These are phyloP conservation scores for Sebastes vulpes DNA, from an alignment of 2,797 vertebrate species.

Conservation along the genomic window DNA sequence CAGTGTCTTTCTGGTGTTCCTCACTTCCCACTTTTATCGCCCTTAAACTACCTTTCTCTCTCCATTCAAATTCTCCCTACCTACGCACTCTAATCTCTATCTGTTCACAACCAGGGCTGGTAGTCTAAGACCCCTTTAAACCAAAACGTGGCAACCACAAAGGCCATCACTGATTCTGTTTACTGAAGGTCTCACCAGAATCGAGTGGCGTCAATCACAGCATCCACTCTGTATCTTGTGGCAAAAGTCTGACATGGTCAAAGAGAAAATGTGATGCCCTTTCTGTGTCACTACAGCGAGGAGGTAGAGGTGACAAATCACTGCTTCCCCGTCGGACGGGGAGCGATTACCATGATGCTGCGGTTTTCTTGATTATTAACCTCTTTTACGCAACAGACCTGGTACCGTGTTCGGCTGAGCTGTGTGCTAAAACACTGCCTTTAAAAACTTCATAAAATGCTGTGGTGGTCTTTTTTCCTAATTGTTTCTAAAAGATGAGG, in stretches of 20 bases:
- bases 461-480: no score
- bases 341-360: not conserved
- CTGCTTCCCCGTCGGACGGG: not conserved
- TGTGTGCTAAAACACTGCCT: no score
- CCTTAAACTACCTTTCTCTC: not conserved
- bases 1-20: not conserved
- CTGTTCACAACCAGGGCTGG: not conserved
- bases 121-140: not conserved
- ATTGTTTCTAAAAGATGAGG: no score
- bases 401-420: no score
- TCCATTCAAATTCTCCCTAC: not conserved
- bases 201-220: not conserved
- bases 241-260: not conserved
- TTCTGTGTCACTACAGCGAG: not conserved
- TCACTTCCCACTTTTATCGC: not conserved
- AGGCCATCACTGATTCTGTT: not conserved
- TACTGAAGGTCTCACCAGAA: not conserved
- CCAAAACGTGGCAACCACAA: not conserved
- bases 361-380: not conserved
- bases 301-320: not conserved
- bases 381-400: no score
- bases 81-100: not conserved
- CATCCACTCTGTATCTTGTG: not conserved
- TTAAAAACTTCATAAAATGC: no score
- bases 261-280: not conserved